A percentile compares a stretch with the other conserved stretches of the same genome.
Evolutionary conservation across 2,113 vertebrate species (phyloP).

Genomic region (Alosa alosa): DNA sequence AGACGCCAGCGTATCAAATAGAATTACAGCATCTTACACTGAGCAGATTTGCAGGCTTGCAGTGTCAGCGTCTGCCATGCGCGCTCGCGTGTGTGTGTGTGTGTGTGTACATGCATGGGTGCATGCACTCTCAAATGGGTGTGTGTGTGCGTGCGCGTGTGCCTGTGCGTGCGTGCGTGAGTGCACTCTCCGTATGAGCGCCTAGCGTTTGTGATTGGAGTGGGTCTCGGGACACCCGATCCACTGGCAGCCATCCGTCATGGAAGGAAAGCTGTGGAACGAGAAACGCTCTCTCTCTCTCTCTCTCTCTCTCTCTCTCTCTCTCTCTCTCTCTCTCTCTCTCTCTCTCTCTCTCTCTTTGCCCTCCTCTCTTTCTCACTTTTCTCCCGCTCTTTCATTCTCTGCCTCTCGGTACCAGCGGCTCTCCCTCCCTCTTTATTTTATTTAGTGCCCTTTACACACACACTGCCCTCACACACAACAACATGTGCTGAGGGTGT

Average conservation of each 20-base stretch:
- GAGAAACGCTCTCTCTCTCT: conserved; percentile 46
- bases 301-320: background rate
- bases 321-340: conserved; percentile 54
- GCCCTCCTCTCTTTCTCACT: conserved; percentile 63
- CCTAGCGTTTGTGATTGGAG: conserved; percentile 57
- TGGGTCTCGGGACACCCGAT: conserved; percentile 63
- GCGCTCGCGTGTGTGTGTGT: background rate
- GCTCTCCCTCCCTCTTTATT: conserved; percentile 47
- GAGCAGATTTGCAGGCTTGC: conserved; percentile 32
- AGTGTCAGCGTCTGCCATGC: conserved; percentile 31
- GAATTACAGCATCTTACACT: conserved; percentile 36
- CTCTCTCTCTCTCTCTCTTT: conserved; percentile 63
- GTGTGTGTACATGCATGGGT: background rate
- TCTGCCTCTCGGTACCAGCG: background rate
- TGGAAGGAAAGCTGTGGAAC: conserved; percentile 64
- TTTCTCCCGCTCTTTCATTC: background rate
- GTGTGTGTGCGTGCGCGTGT: background rate
- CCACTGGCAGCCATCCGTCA: conserved; percentile 54
- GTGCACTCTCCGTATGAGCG: conserved; percentile 5
- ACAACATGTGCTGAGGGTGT: conserved; percentile 19
- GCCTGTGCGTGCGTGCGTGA: conserved; percentile 35
- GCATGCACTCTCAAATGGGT: background rate
- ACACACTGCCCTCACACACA: conserved; percentile 34
- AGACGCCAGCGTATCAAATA: conserved; percentile 30
- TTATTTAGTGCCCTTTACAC: conserved; percentile 67